phyloP scores from a whole-genome alignment of 2,888 invertebrate genomes.

The Patella pellucida region DNA sequence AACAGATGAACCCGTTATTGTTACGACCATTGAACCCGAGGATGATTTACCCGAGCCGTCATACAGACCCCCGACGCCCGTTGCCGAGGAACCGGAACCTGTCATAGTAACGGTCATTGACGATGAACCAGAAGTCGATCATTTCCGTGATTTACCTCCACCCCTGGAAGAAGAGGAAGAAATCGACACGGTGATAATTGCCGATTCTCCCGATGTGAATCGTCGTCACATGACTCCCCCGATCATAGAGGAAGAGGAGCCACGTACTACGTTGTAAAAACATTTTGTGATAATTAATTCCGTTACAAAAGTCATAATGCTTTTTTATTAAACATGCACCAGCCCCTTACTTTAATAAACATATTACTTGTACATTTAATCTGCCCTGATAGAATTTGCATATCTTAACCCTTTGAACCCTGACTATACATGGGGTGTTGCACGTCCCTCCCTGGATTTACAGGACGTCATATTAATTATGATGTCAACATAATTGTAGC shows the following conservation, averaged over 20 bases:
- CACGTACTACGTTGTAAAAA: not conserved
- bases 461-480: no score
- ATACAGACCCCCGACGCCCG: not conserved
- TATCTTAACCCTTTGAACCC: no score
- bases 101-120: slow-evolving; percentile 26
- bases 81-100: slow-evolving; percentile 23
- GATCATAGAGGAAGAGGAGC: not conserved
- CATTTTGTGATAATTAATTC: no score
- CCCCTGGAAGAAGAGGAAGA: not conserved
- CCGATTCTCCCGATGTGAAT: not conserved
- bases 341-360: no score
- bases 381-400: no score
- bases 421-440: no score
- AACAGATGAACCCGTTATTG: slow-evolving; percentile 14
- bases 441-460: no score
- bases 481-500: no score
- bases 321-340: no score
- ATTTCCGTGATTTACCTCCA: not conserved
- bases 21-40: slow-evolving; percentile 13
- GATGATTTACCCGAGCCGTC: not conserved
- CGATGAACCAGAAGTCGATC: not conserved
- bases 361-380: no score
- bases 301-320: no score
- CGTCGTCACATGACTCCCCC: not conserved
- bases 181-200: not conserved